phyloP scores from a whole-genome alignment of 30 jellyfish, hydroid and myxozoan genomes.

The Hydractinia symbiolongicarpus region DNA sequence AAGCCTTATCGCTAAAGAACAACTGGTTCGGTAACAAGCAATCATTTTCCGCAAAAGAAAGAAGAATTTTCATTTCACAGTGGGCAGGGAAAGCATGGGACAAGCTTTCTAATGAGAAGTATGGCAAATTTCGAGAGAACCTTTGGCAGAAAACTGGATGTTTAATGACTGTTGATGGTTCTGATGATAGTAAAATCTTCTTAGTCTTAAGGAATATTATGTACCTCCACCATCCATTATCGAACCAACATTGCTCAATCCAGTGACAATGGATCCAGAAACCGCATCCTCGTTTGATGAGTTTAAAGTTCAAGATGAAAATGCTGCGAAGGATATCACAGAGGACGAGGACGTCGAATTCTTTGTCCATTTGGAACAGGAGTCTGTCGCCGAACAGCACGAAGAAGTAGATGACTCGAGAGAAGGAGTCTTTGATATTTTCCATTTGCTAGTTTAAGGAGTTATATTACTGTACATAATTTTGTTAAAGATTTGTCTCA shows the following conservation, averaged over 20 bases:
- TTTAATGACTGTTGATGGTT: slow-evolving; percentile 30
- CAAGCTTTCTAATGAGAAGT: slow-evolving; percentile 27
- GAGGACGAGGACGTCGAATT: neutral
- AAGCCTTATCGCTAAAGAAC: slow-evolving; percentile 20
- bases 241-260: neutral
- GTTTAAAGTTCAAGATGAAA: neutral
- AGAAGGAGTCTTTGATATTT: neutral
- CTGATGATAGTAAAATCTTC: slow-evolving; percentile 19
- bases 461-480: no score
- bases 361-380: neutral
- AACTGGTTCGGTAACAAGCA: neutral
- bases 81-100: slow-evolving; percentile 37
- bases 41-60: slow-evolving; percentile 20
- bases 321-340: slow-evolving; percentile 7
- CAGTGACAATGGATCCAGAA: neutral
- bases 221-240: slow-evolving; percentile 8
- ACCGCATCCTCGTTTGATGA: neutral
- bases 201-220: neutral
- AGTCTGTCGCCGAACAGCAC: neutral
- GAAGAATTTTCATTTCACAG: slow-evolving; percentile 21
- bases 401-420: neutral
- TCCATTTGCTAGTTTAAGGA: slow-evolving; percentile 1
- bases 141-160: slow-evolving; percentile 35
- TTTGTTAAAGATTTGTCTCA: neutral
- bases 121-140: slow-evolving; percentile 24